These are phyloP conservation scores for Agrotis clavis DNA, from an alignment of 2,888 invertebrate genomes.

Conservation along the genomic window DNA sequence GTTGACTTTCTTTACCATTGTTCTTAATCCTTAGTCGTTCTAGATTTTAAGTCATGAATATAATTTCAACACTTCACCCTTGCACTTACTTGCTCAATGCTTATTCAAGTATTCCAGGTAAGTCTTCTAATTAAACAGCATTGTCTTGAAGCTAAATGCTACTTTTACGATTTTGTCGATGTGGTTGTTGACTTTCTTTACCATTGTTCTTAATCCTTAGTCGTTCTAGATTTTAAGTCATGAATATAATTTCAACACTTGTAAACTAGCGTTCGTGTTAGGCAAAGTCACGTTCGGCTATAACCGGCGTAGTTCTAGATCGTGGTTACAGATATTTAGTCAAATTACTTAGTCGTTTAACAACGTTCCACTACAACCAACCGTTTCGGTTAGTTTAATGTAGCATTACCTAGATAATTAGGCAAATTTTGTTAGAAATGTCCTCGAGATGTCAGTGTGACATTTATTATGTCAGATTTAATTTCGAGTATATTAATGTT, in stretches of 20 bases:
- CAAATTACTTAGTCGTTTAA: conserved; percentile 21
- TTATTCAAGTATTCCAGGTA: too few relatives aligned
- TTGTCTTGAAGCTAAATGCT: background rate
- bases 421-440: conserved; percentile 3
- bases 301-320: conserved; percentile 29
- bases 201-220: background rate
- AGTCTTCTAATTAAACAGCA: too few relatives aligned
- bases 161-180: background rate
- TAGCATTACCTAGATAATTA: conserved; percentile 16
- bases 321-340: conserved; percentile 19
- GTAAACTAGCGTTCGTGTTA: conserved; percentile 11
- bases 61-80: conserved; percentile 25
- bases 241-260: conserved; percentile 19
- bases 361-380: conserved; percentile 4
- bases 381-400: conserved; percentile 41
- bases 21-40: conserved; percentile 12
- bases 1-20: background rate
- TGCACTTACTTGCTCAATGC: too few relatives aligned
- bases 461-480: conserved; percentile 1
- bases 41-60: background rate
- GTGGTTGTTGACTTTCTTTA: background rate
- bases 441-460: conserved; percentile 9
- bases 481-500: background rate
- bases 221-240: conserved; percentile 9
- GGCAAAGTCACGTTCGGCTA: conserved; percentile 23